Conservation (phyloP, 2,113 vertebrate species). For the Suncus etruscus region DNA sequence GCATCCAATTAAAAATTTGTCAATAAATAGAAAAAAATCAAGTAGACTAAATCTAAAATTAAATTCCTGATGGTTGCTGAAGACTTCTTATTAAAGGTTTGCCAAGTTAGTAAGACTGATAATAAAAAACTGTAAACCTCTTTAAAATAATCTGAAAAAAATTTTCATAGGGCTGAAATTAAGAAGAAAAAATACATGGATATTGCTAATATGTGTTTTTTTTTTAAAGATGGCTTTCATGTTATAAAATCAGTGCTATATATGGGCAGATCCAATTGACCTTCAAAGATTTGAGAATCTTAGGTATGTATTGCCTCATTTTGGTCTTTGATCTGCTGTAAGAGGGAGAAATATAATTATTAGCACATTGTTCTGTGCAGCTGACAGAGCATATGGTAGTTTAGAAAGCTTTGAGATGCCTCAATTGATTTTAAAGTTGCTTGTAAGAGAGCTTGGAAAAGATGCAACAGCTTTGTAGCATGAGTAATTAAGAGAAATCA, state of each 20-base stretch:
- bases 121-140: constrained; percentile 55
- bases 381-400: constrained; percentile 68
- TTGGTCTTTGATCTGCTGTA: constrained; percentile 74
- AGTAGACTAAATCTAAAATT: constrained; percentile 58
- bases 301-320: constrained; percentile 57
- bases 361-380: constrained; percentile 68
- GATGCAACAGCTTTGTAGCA: constrained; percentile 34
- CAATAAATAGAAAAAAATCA: constrained; percentile 43
- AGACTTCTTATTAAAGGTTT: constrained; percentile 65
- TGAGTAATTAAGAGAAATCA: constrained; percentile 73
- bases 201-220: constrained; percentile 59
- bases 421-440: constrained; percentile 71
- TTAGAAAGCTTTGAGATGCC: constrained; percentile 71
- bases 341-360: constrained; percentile 78
- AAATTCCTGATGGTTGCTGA: constrained; percentile 57
- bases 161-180: constrained; percentile 45
- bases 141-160: constrained; percentile 57
- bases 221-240: constrained; percentile 70
- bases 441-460: constrained; percentile 63
- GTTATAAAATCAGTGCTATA: constrained; percentile 70
- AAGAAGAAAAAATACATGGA: constrained; percentile 34
- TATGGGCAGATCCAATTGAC: constrained; percentile 27
- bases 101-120: constrained; percentile 60
- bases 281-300: constrained; percentile 68
- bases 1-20: constrained; percentile 67